Percentiles rank a stretch among this genome's conserved stretches.
These are phyloP conservation scores for Piscicola geometra DNA, from an alignment of 2,888 invertebrate species.

Conservation along the genomic window DNA sequence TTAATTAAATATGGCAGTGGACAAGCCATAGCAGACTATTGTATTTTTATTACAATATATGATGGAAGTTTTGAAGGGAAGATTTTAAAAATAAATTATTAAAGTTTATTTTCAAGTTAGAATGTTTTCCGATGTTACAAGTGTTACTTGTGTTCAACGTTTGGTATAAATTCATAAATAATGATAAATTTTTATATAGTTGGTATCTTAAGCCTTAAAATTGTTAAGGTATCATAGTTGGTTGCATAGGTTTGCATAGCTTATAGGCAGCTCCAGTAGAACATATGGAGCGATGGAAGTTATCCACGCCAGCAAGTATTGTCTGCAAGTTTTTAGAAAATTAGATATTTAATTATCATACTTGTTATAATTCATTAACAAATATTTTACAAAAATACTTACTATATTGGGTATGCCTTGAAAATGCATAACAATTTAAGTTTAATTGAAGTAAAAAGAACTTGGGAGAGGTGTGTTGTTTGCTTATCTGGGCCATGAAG, in stretches of 20 bases:
- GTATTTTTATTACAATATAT: too few relatives aligned
- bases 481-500: conserved; percentile 47
- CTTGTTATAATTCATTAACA: background rate
- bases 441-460: conserved; percentile 16
- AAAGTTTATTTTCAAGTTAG: too few relatives aligned
- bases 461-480: background rate
- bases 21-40: too few relatives aligned
- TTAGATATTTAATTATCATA: background rate
- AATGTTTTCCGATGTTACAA: too few relatives aligned
- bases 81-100: too few relatives aligned
- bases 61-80: too few relatives aligned
- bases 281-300: conserved; percentile 51
- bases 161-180: background rate
- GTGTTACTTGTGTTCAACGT: background rate
- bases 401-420: too few relatives aligned
- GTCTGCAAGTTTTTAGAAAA: conserved; percentile 43
- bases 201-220: background rate
- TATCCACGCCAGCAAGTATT: conserved; percentile 51
- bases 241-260: conserved; percentile 39
- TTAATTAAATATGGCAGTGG: too few relatives aligned
- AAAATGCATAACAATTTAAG: too few relatives aligned
- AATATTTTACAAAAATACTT: too few relatives aligned
- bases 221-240: too few relatives aligned
- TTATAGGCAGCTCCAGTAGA: conserved; percentile 46
- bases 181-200: background rate